Conservation (phyloP, 2,797 vertebrate genomes). For the Dryobates pubescens region DNA sequence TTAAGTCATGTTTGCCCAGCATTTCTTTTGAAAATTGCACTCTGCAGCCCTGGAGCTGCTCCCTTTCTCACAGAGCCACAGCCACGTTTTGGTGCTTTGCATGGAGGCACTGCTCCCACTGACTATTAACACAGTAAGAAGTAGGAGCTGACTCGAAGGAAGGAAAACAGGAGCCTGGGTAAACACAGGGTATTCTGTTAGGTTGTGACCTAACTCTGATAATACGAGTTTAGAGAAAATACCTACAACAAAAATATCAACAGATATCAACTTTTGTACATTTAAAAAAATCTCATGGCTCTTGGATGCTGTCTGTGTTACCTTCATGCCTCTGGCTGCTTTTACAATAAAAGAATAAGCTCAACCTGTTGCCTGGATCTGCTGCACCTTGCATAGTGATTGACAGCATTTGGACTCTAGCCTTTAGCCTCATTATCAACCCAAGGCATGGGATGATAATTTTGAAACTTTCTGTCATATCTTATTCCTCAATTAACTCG, state of each 20-base stretch:
- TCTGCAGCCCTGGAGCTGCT: background rate
- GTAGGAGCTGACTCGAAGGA: background rate
- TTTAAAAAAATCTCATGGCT: background rate
- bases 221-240: background rate
- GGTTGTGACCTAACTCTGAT: background rate
- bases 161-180: background rate
- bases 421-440: background rate
- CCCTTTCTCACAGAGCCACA: background rate
- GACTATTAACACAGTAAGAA: background rate
- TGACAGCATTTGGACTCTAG: background rate
- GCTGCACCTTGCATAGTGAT: background rate
- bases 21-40: background rate
- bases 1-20: background rate
- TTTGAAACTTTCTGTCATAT: conserved; percentile 6
- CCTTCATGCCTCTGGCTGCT: background rate
- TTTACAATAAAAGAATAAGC: background rate
- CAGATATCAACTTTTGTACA: background rate
- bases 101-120: background rate
- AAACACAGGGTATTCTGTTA: background rate
- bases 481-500: conserved; percentile 6
- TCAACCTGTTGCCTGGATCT: background rate
- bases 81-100: background rate
- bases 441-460: background rate
- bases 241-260: background rate
- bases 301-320: background rate